Base-by-base conservation (phyloP, 2,113 vertebrate species). In the Aviceda subcristata region DNA sequence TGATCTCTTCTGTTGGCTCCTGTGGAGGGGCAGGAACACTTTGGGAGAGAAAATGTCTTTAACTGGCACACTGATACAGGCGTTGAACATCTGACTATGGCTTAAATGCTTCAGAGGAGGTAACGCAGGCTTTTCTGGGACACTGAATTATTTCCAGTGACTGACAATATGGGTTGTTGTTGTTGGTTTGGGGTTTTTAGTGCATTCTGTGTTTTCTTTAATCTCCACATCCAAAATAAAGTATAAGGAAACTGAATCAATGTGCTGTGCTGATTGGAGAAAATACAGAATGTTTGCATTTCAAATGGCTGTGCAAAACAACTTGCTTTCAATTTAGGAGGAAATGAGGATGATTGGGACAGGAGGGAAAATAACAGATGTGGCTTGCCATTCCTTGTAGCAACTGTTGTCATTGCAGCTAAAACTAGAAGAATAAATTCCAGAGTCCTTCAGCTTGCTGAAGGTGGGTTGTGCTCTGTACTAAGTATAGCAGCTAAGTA, bases 71-170 rank as follows among this genome's bases (percentile, higher is more conserved):
- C 45, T 86, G 1, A 0, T 46, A 60, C 2, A 46, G 38, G 19
- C 64, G 15, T 26, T 2, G n/a, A 92, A 12, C 83, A 46, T 41
- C 91, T 92, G 91, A 60, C 57, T 69, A 7, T 3, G 5, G 30
- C 67, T 75, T 38, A 27, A 6, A 9, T 41, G 63, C 83, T 21
- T 95, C 75, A 59, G 62, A 73, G 34, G 91, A 89, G 77, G 82
- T n/a, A 39, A 83, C 15, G 0, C 41, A 41, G 88, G 48, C 66
- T 88, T 97, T 97, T 92, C 90, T 95, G 85, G 94, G 96, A 57
- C 92, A 45, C 91, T 38, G 56, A 13, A 4, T 73, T 24, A 55
- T 56, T 85, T 62, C 83, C 51, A 7, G 32, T 89, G 72, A 4
- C 73, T 75, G 84, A 43, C 45, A 45, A 6, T 2, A 0, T 3